phyloP scores from a whole-genome alignment of 2,797 vertebrate genomes.

The Ptychadena robeensis region DNA sequence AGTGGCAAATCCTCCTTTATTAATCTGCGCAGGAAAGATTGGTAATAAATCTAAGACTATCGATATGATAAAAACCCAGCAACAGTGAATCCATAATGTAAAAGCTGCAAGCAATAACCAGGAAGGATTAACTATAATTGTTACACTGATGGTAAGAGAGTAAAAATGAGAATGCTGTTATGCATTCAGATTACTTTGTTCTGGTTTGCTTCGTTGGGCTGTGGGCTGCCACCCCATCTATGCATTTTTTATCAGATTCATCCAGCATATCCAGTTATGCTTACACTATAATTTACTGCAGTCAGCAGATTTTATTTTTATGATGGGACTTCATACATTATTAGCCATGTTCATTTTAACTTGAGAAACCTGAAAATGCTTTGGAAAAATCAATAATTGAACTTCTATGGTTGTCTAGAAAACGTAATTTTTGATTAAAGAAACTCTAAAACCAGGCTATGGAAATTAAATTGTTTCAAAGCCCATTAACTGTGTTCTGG shows the following conservation, averaged over 20 bases:
- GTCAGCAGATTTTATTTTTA: constrained; percentile 29
- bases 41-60: neutral
- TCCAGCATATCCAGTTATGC: neutral
- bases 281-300: neutral
- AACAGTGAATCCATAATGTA: constrained; percentile 7
- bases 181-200: constrained; percentile 7
- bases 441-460: neutral
- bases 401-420: neutral
- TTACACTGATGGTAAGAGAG: constrained; percentile 22
- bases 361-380: neutral
- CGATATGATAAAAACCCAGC: neutral
- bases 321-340: constrained; percentile 32
- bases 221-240: neutral
- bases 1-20: neutral
- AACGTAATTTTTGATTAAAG: neutral
- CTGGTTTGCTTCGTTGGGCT: constrained; percentile 4
- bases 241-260: constrained; percentile 37
- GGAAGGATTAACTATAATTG: neutral
- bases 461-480: neutral
- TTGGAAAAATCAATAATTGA: neutral
- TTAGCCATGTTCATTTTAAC: neutral
- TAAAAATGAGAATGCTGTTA: constrained; percentile 37
- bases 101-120: neutral
- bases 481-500: too few relatives aligned
- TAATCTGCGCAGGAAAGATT: neutral